phyloP scores from a whole-genome alignment of 2,797 vertebrate species.

The Poecilia picta region DNA sequence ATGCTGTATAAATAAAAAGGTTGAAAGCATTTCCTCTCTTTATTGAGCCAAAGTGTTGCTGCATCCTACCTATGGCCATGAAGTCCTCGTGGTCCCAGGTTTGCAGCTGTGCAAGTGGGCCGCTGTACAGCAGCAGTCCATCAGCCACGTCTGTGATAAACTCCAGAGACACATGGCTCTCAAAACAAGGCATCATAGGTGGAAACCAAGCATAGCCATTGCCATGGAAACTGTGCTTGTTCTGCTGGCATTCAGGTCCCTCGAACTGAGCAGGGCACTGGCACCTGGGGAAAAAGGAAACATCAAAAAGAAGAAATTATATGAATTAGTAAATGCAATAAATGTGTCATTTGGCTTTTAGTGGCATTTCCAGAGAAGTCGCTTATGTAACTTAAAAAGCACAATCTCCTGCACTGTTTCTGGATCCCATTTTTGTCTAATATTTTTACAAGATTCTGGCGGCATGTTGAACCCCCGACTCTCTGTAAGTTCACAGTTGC shows the following conservation, averaged over 20 bases:
- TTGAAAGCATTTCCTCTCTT: neutral
- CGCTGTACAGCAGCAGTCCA: slow-evolving; percentile 86
- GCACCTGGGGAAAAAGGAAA: slow-evolving; percentile 74
- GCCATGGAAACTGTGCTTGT: slow-evolving; percentile 87
- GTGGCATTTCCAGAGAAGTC: slow-evolving; percentile 6
- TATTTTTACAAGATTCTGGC: slow-evolving; percentile 28
- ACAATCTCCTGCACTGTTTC: slow-evolving; percentile 1
- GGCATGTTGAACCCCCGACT: neutral
- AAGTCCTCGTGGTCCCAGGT: slow-evolving; percentile 83
- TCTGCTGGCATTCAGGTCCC: slow-evolving; percentile 89
- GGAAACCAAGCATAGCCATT: slow-evolving; percentile 89
- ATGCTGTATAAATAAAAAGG: slow-evolving; percentile 12
- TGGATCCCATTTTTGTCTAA: slow-evolving; percentile 32
- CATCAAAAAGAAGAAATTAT: slow-evolving; percentile 30
- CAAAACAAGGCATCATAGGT: slow-evolving; percentile 85
- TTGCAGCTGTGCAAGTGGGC: slow-evolving; percentile 83
- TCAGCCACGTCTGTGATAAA: slow-evolving; percentile 86
- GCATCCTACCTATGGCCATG: slow-evolving; percentile 85
- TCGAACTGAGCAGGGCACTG: slow-evolving; percentile 84
- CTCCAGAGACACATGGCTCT: slow-evolving; percentile 86
- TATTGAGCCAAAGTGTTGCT: neutral
- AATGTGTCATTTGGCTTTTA: slow-evolving; percentile 2
- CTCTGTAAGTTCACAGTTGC: slow-evolving; percentile 24
- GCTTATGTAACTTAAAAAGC: neutral
- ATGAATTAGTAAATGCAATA: slow-evolving; percentile 32